Base-by-base conservation (phyloP, 1,140 invertebrate genomes). In the Rhizoglyphus robini region DNA sequence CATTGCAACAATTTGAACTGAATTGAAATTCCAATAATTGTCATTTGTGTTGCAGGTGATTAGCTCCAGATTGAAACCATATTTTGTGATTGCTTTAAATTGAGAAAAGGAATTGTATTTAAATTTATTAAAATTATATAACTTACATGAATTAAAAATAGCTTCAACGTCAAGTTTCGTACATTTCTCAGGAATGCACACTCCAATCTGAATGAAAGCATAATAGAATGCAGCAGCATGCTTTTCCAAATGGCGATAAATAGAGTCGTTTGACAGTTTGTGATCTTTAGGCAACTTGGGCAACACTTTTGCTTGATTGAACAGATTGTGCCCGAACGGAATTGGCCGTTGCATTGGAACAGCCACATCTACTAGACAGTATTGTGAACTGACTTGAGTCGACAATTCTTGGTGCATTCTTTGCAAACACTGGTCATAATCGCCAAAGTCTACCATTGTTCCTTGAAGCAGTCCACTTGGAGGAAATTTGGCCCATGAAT, bases 381-480 rank as follows among this genome's bases (percentile, higher is more conserved):
- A 41, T 41, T 41, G 36, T 41, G 36, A 41, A 11, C 18, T 18
- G 36, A 41, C 8, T 18, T 8, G 36, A 11, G 36, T 41, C 36
- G 36, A 41, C 8, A 41, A 41, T 54, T 8, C 20, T 32, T 49
- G 47, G 18, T 25, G 48, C 4, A 20, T 27, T n/a, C 13, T 27
- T 8, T 20, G 5, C 61, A 72, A 57, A 68, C 75, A 76, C 65
- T 76, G 68, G 31, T 73, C 73, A 59, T 69, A 76, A n/a, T 69
- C 69, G 29, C 75, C 75, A 31, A 75, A 68, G 70, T 73, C 74
- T 1, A 65, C 63, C 11, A 74, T 31, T 38, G 72, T 71, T 5
- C 74, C 74, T 29, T 73, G 68, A 13, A 75, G 32, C n/a, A 76
- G 49, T n/a, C 74, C 74, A 48, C 71, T 68, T 0, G 69, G 69